A percentile compares a stretch with the other conserved stretches of the same genome.
phyloP scores from a whole-genome alignment of 2,113 vertebrate genomes.

The Gorilla gorilla region DNA sequence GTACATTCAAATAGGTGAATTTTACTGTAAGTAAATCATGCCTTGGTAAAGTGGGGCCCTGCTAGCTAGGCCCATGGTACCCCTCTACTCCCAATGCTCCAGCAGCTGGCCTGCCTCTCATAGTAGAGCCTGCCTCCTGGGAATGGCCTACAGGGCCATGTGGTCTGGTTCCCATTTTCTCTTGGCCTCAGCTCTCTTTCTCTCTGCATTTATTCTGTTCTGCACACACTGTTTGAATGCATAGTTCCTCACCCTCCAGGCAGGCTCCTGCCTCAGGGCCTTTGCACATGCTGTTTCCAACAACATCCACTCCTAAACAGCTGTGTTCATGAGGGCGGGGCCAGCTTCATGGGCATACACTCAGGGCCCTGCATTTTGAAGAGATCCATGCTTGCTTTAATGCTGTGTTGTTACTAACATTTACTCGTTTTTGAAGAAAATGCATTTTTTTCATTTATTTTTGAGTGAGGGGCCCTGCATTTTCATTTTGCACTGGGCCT shows the following conservation, averaged over 20 bases:
- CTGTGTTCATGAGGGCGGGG: not conserved
- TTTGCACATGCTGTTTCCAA: not conserved
- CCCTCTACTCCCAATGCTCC: not conserved
- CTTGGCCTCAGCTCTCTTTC: not conserved
- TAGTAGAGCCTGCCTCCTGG: not conserved
- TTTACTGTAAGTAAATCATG: not conserved
- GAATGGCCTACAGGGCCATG: not conserved
- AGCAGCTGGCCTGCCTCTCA: not conserved
- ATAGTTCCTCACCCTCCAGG: not conserved
- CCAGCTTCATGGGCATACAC: not conserved
- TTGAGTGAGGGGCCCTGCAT: not conserved
- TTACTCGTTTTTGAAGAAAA: no score
- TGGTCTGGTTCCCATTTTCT: not conserved
- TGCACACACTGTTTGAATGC: not conserved
- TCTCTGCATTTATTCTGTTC: not conserved
- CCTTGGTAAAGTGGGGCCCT: not conserved
- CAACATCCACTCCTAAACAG: no score
- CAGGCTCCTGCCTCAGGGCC: not conserved
- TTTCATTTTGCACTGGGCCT: not conserved
- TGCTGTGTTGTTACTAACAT: no score
- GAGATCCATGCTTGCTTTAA: not conserved
- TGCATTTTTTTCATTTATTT: not conserved
- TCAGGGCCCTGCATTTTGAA: not conserved
- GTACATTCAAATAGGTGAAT: not conserved
- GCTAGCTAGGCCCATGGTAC: not conserved